Evolutionary conservation across 2,797 vertebrate genomes (phyloP).

Genomic region (Otus scops): DNA sequence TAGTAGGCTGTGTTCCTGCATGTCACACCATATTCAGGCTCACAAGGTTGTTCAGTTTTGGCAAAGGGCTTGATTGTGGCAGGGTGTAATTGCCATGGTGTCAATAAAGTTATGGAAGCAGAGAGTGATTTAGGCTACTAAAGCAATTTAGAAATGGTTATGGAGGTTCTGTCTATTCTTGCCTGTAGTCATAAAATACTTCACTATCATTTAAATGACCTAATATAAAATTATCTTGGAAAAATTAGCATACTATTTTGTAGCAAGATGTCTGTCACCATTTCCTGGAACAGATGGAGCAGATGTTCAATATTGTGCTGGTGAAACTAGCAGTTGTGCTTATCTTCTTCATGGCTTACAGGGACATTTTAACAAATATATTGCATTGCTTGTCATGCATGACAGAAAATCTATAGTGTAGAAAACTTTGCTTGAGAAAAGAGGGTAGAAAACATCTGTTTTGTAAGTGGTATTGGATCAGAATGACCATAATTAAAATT

Average conservation of each 20-base stretch:
- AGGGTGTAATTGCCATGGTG: fast-evolving
- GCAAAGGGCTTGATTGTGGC: not conserved
- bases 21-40: not conserved
- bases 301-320: not conserved
- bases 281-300: slow-evolving; percentile 10
- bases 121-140: not conserved
- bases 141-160: not conserved
- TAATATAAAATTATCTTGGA: not conserved
- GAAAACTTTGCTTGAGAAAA: not conserved
- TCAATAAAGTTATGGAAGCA: not conserved
- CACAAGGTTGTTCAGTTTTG: not conserved
- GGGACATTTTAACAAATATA: slow-evolving; percentile 17
- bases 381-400: not conserved
- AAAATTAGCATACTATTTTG: not conserved
- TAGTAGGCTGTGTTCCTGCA: not conserved
- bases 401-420: not conserved
- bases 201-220: not conserved
- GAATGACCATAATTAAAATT: not conserved
- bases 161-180: not conserved
- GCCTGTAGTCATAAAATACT: not conserved
- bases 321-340: slow-evolving; percentile 6
- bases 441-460: not conserved
- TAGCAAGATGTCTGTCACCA: not conserved
- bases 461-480: not conserved
- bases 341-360: not conserved